Conservation (phyloP, 2,888 invertebrate genomes). For the Uropetala carovei region DNA sequence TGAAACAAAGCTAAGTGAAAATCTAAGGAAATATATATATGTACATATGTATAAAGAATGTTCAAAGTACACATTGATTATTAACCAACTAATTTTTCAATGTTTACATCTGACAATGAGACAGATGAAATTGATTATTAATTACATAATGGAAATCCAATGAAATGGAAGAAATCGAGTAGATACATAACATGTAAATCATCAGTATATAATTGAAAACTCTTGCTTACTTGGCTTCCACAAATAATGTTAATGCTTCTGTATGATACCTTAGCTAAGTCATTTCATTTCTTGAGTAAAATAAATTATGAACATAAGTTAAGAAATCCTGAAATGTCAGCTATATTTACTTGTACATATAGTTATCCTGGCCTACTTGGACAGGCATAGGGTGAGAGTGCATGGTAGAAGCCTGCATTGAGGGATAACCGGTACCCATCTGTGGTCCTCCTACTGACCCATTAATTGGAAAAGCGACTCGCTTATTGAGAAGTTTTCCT, state of each 20-base stretch:
- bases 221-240: neutral
- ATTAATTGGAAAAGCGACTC: conserved; percentile 56
- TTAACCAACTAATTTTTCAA: no score
- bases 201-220: neutral
- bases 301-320: neutral
- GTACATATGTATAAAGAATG: no score
- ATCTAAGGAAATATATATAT: no score
- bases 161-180: no score
- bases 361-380: conserved; percentile 1
- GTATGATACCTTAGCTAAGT: neutral
- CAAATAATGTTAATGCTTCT: neutral
- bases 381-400: conserved; percentile 12
- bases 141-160: no score
- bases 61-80: no score
- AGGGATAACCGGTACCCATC: neutral
- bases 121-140: no score
- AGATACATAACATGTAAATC: no score
- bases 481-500: conserved; percentile 49
- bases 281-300: neutral
- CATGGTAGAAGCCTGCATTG: conserved; percentile 16
- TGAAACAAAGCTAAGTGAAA: no score
- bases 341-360: conserved; percentile 3
- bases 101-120: no score
- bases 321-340: neutral
- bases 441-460: conserved; percentile 6